phyloP scores from a whole-genome alignment of 2,797 vertebrate genomes.

The Oophaga sylvatica region DNA sequence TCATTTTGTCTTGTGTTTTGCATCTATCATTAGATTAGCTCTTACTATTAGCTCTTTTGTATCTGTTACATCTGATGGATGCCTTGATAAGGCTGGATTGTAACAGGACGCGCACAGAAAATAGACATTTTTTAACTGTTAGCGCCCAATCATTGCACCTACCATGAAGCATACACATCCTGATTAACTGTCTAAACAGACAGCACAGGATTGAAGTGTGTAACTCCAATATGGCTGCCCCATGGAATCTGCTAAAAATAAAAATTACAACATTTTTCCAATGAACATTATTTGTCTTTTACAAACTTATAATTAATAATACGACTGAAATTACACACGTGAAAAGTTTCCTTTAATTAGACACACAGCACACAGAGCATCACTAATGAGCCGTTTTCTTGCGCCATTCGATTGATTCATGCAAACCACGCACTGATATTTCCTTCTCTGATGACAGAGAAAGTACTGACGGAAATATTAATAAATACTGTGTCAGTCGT shows the following conservation, averaged over 20 bases:
- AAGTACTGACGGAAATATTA: constrained; percentile 1
- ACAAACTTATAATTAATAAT: not conserved
- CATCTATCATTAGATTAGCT: too few relatives aligned
- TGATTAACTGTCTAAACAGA: not conserved
- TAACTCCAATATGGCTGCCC: not conserved
- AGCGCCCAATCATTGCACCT: not conserved
- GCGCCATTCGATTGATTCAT: not conserved
- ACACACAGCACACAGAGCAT: not conserved
- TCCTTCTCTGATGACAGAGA: not conserved
- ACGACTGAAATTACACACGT: not conserved
- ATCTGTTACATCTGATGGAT: too few relatives aligned
- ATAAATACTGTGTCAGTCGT: constrained; percentile 41
- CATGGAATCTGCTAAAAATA: not conserved
- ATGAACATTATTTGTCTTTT: not conserved
- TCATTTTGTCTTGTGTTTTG: too few relatives aligned
- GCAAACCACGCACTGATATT: not conserved
- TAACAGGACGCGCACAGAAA: too few relatives aligned
- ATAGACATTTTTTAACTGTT: not conserved
- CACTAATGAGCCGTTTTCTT: not conserved
- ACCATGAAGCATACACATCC: not conserved
- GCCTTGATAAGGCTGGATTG: too few relatives aligned
- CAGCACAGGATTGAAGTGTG: not conserved
- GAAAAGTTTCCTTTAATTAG: not conserved
- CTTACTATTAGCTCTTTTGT: too few relatives aligned
- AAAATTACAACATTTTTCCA: not conserved